Conservation (phyloP, 2,888 invertebrate genomes). For the Tholera decimalis region DNA sequence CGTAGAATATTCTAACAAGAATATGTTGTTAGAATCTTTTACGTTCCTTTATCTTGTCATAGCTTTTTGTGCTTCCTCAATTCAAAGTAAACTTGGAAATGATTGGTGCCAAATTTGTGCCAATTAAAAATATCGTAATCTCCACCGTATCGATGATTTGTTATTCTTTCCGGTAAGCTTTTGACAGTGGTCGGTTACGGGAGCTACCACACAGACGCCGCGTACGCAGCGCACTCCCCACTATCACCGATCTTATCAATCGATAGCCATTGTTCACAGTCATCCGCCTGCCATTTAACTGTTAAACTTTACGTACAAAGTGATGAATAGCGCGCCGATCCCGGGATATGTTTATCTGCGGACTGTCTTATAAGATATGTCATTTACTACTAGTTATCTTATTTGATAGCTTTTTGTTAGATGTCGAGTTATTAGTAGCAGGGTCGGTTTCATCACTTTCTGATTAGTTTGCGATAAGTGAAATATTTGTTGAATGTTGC, state of each 20-base stretch:
- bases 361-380: slow-evolving; percentile 73
- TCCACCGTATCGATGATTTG: slow-evolving; percentile 26
- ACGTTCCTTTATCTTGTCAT: not conserved
- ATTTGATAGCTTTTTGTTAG: slow-evolving; percentile 59
- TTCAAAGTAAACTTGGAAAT: slow-evolving; percentile 5
- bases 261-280: slow-evolving; percentile 82
- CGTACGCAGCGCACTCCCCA: slow-evolving; percentile 65
- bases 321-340: slow-evolving; percentile 76
- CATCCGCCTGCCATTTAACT: slow-evolving; percentile 77
- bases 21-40: not conserved
- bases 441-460: slow-evolving; percentile 56
- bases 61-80: too few species aligned
- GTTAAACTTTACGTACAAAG: slow-evolving; percentile 74
- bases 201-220: slow-evolving; percentile 60
- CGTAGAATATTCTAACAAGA: too few species aligned
- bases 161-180: slow-evolving; percentile 55
- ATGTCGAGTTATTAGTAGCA: slow-evolving; percentile 54
- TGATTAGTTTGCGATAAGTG: slow-evolving; percentile 58
- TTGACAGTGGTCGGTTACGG: slow-evolving; percentile 52
- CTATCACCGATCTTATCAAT: slow-evolving; percentile 80
- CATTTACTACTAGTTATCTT: slow-evolving; percentile 65
- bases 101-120: not conserved
- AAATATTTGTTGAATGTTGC: slow-evolving; percentile 48
- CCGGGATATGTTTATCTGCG: slow-evolving; percentile 74
- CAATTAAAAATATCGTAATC: slow-evolving; percentile 23